Base-by-base conservation (phyloP, 1,140 invertebrate species). In the Aleiodes sp. region DNA sequence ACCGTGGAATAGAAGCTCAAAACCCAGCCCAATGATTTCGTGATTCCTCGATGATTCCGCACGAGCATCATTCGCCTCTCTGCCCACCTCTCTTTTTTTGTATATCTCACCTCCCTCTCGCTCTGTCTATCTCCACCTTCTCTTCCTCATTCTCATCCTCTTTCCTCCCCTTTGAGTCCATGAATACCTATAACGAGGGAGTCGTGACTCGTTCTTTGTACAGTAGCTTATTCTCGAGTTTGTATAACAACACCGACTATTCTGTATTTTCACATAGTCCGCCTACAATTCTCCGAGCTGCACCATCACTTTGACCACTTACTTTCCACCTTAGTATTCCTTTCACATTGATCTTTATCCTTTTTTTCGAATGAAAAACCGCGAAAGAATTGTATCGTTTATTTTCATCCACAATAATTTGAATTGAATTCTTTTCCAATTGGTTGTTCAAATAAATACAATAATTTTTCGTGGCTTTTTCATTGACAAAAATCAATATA, bases 191-290 rank as follows among this genome's bases (percentile, higher is more conserved):
- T 82, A 84, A 83, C 83, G 78, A 84, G 84, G 76, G 73, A 78
- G 76, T 85, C 83, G 83, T 85, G 83, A 85, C 83, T 82, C 70
- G 77, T 73, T 71, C 61, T 78, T 77, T 73, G 68, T 74, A 79
- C 80, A 75, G 79, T 81, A 84, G 80, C 79, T 79, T 75, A 77
- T 81, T 77, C 77, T 69, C 76, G 66, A 74, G 66, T 66, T 68
- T 77, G 73, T 78, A 73, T 8, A 37, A 16, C 59, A n/a, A 9
- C 52, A 46, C 46, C 26, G 35, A 57, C 26, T 67, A 16, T 70
- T 59, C 24, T 52, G 19, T 61, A 35, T 39, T 37, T 68, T 56
- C 46, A 24, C 33, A 33, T 3, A 16, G 43, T 57, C 41, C 28
- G 64, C 21, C 56, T 57, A 56, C 28, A 33, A 52, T 52, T 52